Evolutionary conservation across 2,797 vertebrate genomes (phyloP).

Genomic region (Trachops cirrhosus): DNA sequence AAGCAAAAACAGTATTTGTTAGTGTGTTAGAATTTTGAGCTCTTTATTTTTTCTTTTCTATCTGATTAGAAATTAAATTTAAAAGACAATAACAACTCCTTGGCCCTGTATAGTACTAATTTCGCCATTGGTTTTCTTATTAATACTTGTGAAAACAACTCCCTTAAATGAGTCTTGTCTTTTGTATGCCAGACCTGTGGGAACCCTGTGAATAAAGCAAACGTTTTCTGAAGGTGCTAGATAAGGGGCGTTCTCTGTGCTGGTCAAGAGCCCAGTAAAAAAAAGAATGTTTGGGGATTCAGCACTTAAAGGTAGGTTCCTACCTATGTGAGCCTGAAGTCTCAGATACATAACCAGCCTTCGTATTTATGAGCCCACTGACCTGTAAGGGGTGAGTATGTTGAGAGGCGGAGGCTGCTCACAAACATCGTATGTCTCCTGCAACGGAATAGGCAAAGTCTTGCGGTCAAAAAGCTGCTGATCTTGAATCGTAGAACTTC

Average conservation of each 20-base stretch:
- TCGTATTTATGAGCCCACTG: slow-evolving; percentile 58
- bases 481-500: slow-evolving; percentile 96
- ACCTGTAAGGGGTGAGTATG: slow-evolving; percentile 98
- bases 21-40: neutral
- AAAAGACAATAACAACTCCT: neutral
- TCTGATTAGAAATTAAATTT: slow-evolving; percentile 24
- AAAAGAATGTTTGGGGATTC: neutral
- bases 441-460: slow-evolving; percentile 94
- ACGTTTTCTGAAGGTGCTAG: neutral
- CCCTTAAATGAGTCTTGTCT: neutral
- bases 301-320: neutral
- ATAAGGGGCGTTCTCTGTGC: neutral
- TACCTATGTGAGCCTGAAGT: neutral
- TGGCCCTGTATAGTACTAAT: neutral
- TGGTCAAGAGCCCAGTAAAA: neutral
- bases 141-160: slow-evolving; percentile 32
- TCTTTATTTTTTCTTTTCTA: neutral
- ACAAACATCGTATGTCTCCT: slow-evolving; percentile 95
- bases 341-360: neutral
- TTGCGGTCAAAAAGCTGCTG: slow-evolving; percentile 97
- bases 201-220: neutral
- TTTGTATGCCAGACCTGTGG: neutral
- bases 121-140: neutral
- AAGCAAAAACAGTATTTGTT: neutral
- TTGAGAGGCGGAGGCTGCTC: slow-evolving; percentile 97